A percentile compares a stretch with the other conserved stretches of the same genome.
phyloP scores from a whole-genome alignment of 2,797 vertebrate species.

The Pangasius macronema region DNA sequence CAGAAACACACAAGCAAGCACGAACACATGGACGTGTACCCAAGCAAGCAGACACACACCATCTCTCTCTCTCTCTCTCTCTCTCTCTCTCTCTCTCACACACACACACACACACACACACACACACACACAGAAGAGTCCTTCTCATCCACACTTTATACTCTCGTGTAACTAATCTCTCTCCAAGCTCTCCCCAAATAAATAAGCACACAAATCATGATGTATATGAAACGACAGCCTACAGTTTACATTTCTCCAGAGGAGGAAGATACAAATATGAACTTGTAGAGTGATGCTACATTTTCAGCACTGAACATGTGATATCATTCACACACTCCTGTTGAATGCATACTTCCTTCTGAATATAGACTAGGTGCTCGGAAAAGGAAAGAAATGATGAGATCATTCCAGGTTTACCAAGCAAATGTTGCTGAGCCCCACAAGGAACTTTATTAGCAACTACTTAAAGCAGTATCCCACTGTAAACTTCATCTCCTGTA shows the following conservation, averaged over 20 bases:
- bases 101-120: neutral
- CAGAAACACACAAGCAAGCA: constrained; percentile 44
- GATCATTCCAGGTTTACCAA: constrained; percentile 9
- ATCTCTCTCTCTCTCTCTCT: constrained; percentile 6
- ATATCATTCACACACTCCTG: constrained; percentile 32
- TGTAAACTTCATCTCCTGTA: neutral
- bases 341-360: constrained; percentile 17
- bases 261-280: constrained; percentile 51
- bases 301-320: constrained; percentile 41
- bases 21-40: constrained; percentile 42
- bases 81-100: neutral
- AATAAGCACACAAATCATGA: constrained; percentile 39
- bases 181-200: constrained; percentile 27
- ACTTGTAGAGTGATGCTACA: constrained; percentile 48
- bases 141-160: constrained; percentile 34
- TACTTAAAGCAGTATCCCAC: neutral
- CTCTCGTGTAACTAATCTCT: constrained; percentile 36
- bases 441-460: neutral
- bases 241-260: constrained; percentile 48
- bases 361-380: neutral
- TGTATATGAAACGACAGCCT: constrained; percentile 40
- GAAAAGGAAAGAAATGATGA: constrained; percentile 23
- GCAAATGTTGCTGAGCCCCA: constrained; percentile 9
- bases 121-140: neutral
- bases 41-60: constrained; percentile 57